Evolutionary conservation across 2,888 invertebrate species (phyloP), one percentile per base, ranked within the genome.

Genomic region (Drepanosiphum platanoidis): DNA sequence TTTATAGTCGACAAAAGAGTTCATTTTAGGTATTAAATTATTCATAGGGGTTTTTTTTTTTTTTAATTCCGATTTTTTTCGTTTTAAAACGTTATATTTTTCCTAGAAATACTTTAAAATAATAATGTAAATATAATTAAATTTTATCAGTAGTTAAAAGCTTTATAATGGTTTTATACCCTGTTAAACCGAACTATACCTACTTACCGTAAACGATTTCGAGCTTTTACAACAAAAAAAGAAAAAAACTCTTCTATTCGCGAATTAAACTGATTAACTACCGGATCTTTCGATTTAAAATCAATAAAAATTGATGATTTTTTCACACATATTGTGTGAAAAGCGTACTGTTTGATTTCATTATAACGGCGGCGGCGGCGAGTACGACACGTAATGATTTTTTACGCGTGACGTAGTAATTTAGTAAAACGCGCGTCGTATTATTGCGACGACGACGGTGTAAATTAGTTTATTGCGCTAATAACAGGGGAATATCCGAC

Each of bases 21-120:
- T 32, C 3, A 32, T 72, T 72, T 46, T 46, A 52, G 46, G 15
- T 42, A 71, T 71, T 71, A 39, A 13, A 72, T 72, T 72, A 72
- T 42, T 72, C 22, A 39, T 27, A 39, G 8, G 42, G 13, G 39
- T 71, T 39, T 42, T 15, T 70, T 32, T 32, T 22, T 11, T 27
- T 15, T 71, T 71, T 27, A 27, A 27, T 7, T 42, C 27, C 3
- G n/a, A 11, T 5, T 5, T 5, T 27, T 61, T 61, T 27, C 27
- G 7, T 61, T 61, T 61, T 22, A 27, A 61, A 61, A 9, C n/a
- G 22, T 61, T 61, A n/a, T 61, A n/a, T 61, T 27, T 27, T 61
- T 61, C 5, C 22, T n/a, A 27, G 0, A 9, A 13, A 1, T 66
- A 66, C 15, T 66, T 66, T 18, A 32, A 34, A 66, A 66, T 66